Evolutionary conservation across 2,888 invertebrate species (phyloP).

Genomic region (Netelia melanura): DNA sequence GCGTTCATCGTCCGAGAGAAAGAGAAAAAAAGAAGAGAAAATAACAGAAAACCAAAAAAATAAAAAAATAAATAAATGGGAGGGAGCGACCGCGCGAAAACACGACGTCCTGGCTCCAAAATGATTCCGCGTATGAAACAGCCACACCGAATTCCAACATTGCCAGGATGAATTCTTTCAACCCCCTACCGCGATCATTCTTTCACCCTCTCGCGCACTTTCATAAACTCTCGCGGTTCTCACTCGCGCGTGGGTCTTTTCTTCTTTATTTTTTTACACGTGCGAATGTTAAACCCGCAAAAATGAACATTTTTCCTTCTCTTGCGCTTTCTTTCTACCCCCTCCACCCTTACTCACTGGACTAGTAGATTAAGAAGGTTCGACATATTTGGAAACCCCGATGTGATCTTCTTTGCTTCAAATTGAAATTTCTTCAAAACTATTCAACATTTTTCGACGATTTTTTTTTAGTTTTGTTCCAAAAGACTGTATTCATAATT

Average conservation of each 20-base stretch:
- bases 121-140: slow-evolving; percentile 34
- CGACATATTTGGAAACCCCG: too few relatives aligned
- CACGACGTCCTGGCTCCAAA: slow-evolving; percentile 4
- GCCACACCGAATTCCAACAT: slow-evolving; percentile 61
- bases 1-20: slow-evolving; percentile 59
- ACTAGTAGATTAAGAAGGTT: too few relatives aligned
- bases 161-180: background rate
- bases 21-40: slow-evolving; percentile 9
- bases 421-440: too few relatives aligned
- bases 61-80: background rate
- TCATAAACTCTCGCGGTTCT: background rate
- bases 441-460: too few relatives aligned
- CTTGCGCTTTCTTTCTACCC: background rate
- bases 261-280: too few relatives aligned
- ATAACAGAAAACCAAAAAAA: too few relatives aligned
- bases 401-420: too few relatives aligned
- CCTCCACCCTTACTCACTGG: too few relatives aligned
- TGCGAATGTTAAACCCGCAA: too few relatives aligned
- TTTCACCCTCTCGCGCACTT: slow-evolving; percentile 10
- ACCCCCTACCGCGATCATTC: slow-evolving; percentile 36
- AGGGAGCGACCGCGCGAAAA: background rate
- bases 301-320: slow-evolving; percentile 18
- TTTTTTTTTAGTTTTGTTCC: too few relatives aligned
- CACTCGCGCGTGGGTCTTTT: background rate
- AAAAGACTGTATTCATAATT: too few relatives aligned